Evolutionary conservation across 2,113 vertebrate genomes (phyloP).

Genomic region (Halcyon senegalensis): DNA sequence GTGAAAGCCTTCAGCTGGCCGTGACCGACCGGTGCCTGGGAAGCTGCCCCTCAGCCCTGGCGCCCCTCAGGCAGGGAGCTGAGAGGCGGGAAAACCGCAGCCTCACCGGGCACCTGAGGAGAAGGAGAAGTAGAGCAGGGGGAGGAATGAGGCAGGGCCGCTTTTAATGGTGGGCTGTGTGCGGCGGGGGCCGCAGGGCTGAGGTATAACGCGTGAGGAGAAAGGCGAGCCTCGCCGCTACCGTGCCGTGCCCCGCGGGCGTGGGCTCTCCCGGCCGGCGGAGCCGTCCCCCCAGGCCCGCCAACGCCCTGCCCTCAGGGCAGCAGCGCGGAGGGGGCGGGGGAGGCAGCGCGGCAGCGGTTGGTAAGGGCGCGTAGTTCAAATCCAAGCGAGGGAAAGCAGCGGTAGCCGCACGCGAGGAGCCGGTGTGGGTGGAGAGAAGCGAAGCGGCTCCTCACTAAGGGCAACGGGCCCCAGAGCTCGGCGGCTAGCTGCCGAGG

Average conservation of each 20-base stretch:
- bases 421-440: constrained; percentile 2
- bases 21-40: fast-evolving
- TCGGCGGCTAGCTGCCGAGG: not conserved
- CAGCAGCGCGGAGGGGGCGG: not conserved
- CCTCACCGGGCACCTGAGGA: not conserved
- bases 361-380: constrained; percentile 69
- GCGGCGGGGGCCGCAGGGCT: not conserved
- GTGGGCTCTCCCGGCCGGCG: fast-evolving
- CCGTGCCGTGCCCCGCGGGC: fast-evolving
- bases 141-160: no score
- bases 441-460: constrained; percentile 12
- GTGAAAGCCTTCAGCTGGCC: not conserved
- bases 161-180: not conserved
- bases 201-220: not conserved
- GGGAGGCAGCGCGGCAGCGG: not conserved
- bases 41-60: not conserved
- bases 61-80: not conserved
- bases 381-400: constrained; percentile 70
- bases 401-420: not conserved
- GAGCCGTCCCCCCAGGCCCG: not conserved
- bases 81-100: not conserved
- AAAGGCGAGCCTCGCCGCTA: fast-evolving
- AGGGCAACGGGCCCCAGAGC: constrained; percentile 34
- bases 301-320: not conserved
- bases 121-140: no score